Evolutionary conservation across 2,113 vertebrate genomes (phyloP).

Genomic region (Ailurus styani): DNA sequence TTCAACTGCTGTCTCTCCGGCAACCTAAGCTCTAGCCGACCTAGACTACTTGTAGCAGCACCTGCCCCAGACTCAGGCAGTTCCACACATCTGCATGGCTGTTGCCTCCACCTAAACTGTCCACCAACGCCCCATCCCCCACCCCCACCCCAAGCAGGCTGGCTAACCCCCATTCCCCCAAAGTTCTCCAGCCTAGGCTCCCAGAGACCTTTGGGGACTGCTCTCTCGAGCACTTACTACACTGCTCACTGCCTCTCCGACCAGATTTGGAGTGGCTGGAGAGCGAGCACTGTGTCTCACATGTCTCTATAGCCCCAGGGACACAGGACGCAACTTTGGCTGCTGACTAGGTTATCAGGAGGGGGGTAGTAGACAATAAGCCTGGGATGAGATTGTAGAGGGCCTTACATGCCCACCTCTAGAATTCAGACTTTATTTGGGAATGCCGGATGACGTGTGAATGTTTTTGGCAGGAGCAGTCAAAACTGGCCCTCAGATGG

Average conservation of each 20-base stretch:
- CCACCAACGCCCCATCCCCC: too few relatives aligned
- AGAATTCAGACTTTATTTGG: background rate
- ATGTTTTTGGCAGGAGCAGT: background rate
- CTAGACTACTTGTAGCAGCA: background rate
- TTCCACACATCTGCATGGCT: background rate
- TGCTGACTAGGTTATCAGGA: background rate
- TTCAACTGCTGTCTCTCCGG: background rate
- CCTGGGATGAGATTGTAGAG: background rate
- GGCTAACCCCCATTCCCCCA: too few relatives aligned
- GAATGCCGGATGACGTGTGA: background rate
- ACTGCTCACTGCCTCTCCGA: background rate
- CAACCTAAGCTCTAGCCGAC: background rate
- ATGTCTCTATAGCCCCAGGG: background rate
- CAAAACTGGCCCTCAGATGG: background rate
- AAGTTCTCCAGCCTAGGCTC: background rate
- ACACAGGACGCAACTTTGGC: background rate
- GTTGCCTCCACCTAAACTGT: background rate
- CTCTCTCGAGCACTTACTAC: too few relatives aligned
- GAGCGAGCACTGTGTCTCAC: background rate
- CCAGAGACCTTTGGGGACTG: too few relatives aligned
- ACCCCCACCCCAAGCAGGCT: accelerated
- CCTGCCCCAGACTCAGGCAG: too few relatives aligned
- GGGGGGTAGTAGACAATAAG: background rate
- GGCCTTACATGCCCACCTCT: background rate
- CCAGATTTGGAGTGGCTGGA: background rate